Conservation (phyloP, 2,888 invertebrate genomes). For the Eristalis tenax region DNA sequence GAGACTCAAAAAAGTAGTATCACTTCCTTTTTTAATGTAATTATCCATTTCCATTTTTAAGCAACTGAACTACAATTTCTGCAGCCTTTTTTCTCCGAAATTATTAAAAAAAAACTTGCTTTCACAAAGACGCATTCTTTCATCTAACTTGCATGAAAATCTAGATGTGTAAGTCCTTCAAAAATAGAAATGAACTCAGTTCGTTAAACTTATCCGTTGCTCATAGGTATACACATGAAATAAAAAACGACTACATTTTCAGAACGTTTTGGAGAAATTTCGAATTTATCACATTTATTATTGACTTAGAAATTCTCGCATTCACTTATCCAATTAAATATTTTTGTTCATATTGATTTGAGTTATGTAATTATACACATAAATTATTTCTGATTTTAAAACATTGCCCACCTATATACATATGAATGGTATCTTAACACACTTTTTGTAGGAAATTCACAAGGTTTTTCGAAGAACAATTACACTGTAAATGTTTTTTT, state of each 20-base stretch:
- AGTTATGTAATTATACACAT: conserved; percentile 47
- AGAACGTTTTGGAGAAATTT: neutral
- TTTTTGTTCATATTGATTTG: neutral
- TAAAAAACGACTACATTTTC: conserved; percentile 24
- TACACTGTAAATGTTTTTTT: conserved; percentile 28
- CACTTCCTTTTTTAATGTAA: conserved; percentile 23
- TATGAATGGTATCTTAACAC: conserved; percentile 30
- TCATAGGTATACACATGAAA: conserved; percentile 16
- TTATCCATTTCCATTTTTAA: neutral
- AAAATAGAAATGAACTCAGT: conserved; percentile 82
- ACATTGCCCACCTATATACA: conserved; percentile 18
- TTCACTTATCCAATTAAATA: neutral
- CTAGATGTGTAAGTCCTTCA: conserved; percentile 74
- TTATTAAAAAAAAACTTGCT: conserved; percentile 21
- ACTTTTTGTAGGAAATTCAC: conserved; percentile 4
- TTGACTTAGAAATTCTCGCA: neutral
- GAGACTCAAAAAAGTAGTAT: neutral
- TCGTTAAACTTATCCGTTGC: conserved; percentile 79
- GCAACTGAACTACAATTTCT: neutral
- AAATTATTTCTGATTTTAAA: conserved; percentile 4
- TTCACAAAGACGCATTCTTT: conserved; percentile 39
- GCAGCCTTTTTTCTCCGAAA: conserved; percentile 1
- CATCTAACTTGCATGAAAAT: conserved; percentile 54
- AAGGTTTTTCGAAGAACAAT: conserved; percentile 7
- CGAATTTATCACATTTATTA: neutral